These are phyloP conservation scores for Muntiacus reevesi DNA, from an alignment of 2,113 vertebrate genomes.

Conservation along the genomic window DNA sequence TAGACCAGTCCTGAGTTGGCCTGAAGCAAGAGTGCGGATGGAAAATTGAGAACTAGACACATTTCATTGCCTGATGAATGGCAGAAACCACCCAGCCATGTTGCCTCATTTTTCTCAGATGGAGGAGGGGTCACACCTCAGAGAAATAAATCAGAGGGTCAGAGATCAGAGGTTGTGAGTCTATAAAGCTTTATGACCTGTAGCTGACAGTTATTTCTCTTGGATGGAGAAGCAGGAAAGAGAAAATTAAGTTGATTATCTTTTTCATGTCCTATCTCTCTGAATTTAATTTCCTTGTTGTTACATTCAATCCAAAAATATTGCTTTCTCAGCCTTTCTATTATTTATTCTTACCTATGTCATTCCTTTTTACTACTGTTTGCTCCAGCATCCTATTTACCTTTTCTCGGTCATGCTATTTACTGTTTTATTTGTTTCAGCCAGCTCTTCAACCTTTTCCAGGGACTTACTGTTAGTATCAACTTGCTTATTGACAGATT, in stretches of 20 bases:
- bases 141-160: constrained; percentile 5
- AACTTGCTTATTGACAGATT: neutral
- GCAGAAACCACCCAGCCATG: neutral
- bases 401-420: neutral
- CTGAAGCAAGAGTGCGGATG: neutral
- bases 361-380: constrained; percentile 20
- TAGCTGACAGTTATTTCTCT: constrained; percentile 12
- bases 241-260: neutral
- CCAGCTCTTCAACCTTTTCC: neutral
- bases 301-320: neutral
- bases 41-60: neutral
- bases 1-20: neutral
- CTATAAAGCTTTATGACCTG: constrained; percentile 5
- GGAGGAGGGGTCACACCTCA: neutral
- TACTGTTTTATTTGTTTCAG: constrained; percentile 38
- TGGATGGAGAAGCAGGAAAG: neutral
- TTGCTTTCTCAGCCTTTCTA: constrained; percentile 19
- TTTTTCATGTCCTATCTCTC: neutral
- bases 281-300: constrained; percentile 48
- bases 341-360: constrained; percentile 28
- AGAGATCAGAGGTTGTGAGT: constrained; percentile 17
- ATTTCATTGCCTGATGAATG: neutral
- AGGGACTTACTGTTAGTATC: neutral
- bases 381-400: neutral
- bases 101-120: neutral